phyloP scores from a whole-genome alignment of 2,113 vertebrate genomes.

The Spermophilus dauricus region DNA sequence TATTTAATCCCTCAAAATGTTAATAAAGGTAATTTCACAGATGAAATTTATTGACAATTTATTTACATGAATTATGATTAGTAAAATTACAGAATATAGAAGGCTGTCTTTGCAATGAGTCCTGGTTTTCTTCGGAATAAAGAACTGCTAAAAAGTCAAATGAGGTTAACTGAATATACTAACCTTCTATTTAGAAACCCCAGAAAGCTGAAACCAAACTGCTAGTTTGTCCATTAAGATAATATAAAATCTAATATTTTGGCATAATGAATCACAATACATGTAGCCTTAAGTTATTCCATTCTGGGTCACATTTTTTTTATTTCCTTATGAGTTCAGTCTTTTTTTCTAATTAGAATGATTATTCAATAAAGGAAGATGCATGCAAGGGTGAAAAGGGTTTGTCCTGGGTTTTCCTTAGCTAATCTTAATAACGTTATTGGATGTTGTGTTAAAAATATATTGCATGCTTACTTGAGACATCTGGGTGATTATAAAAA shows the following conservation, averaged over 20 bases:
- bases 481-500: background rate
- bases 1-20: slow-evolving; percentile 15
- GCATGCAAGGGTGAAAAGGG: background rate
- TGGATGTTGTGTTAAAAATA: background rate
- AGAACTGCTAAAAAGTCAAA: background rate
- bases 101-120: background rate
- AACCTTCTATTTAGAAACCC: background rate
- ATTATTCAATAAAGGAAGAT: slow-evolving; percentile 42
- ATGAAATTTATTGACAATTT: slow-evolving; percentile 35
- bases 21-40: background rate
- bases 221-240: background rate
- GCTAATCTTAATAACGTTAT: background rate
- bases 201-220: background rate
- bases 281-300: background rate
- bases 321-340: background rate
- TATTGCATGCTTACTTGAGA: background rate
- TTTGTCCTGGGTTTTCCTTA: background rate
- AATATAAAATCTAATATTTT: background rate
- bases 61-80: slow-evolving; percentile 24
- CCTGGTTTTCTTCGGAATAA: background rate
- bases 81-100: background rate
- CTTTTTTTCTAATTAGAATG: slow-evolving; percentile 51
- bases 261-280: background rate
- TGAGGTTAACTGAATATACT: background rate
- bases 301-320: slow-evolving; percentile 2